A percentile compares a stretch with the other conserved stretches of the same genome.
Conservation (phyloP, 2,888 invertebrate genomes). For the Polia nebulosa region DNA sequence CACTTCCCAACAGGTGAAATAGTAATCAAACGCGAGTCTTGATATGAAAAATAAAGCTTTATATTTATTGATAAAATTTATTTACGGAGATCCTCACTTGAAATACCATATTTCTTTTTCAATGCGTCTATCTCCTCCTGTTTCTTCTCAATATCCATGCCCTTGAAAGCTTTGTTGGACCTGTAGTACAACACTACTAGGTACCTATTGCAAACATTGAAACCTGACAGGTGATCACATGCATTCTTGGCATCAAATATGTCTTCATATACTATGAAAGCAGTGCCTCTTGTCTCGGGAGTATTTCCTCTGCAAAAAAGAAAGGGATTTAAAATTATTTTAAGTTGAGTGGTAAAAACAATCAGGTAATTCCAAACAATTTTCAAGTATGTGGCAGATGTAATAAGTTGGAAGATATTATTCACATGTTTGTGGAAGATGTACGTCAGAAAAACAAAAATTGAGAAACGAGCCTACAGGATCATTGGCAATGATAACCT, state of each 20-base stretch:
- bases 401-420: no score
- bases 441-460: no score
- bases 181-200: slow-evolving; percentile 99
- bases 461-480: no score
- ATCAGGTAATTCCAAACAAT: no score
- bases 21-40: no score
- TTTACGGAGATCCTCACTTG: slow-evolving; percentile 89
- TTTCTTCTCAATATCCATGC: slow-evolving; percentile 98
- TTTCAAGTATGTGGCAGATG: no score
- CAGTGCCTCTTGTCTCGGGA: slow-evolving; percentile 99
- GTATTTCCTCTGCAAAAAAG: slow-evolving; percentile 97
- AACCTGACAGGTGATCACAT: slow-evolving; percentile 99
- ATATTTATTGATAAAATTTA: slow-evolving; percentile 63
- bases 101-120: slow-evolving; percentile 98
- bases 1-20: no score
- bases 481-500: no score
- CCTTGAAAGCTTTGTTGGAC: slow-evolving; percentile 98
- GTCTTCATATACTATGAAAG: slow-evolving; percentile 99
- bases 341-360: no score
- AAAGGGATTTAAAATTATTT: background rate
- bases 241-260: slow-evolving; percentile 99
- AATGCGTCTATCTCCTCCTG: slow-evolving; percentile 98
- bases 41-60: no score
- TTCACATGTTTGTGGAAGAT: no score
- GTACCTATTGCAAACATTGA: slow-evolving; percentile 99